A percentile compares a stretch with the other conserved stretches of the same genome.
Conservation (phyloP, 2,797 vertebrate species). For the Bradypus variegatus region DNA sequence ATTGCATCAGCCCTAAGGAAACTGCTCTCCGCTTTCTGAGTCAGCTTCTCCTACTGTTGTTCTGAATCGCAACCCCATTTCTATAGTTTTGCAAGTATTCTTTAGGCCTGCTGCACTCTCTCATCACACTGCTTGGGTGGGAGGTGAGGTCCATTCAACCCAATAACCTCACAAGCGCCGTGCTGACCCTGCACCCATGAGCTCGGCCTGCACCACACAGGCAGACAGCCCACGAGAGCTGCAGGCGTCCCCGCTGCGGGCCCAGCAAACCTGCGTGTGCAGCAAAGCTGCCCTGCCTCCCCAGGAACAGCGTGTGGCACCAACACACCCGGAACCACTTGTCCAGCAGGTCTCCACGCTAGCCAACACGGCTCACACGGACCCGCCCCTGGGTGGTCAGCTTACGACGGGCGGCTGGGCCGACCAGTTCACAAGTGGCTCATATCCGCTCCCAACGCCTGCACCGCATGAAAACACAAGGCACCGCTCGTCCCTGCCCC, state of each 20-base stretch:
- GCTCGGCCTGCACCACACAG: no score
- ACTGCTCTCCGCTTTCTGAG: not conserved
- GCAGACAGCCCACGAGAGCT: not conserved
- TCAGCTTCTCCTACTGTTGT: not conserved
- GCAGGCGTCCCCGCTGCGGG: not conserved
- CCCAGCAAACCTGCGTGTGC: not conserved
- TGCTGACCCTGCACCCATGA: not conserved
- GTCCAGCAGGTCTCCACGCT: not conserved
- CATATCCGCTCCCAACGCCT: not conserved
- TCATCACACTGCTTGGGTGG: not conserved
- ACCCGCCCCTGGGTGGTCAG: not conserved
- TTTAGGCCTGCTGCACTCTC: not conserved
- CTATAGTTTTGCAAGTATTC: not conserved
- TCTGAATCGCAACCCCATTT: not conserved
- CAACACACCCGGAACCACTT: accelerated
- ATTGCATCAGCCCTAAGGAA: slow-evolving; percentile 6
- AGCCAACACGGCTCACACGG: not conserved
- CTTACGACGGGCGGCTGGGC: not conserved
- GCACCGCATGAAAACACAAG: not conserved
- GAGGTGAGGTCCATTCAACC: not conserved
- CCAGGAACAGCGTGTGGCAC: not conserved
- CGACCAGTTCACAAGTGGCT: not conserved
- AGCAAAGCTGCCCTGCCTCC: not conserved
- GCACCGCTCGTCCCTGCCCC: not conserved
- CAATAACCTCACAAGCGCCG: not conserved